Evolutionary conservation across 2,888 invertebrate species (phyloP), one percentile per base, ranked within the genome.

Genomic region (Galeopsomyia nigrocyanea): DNA sequence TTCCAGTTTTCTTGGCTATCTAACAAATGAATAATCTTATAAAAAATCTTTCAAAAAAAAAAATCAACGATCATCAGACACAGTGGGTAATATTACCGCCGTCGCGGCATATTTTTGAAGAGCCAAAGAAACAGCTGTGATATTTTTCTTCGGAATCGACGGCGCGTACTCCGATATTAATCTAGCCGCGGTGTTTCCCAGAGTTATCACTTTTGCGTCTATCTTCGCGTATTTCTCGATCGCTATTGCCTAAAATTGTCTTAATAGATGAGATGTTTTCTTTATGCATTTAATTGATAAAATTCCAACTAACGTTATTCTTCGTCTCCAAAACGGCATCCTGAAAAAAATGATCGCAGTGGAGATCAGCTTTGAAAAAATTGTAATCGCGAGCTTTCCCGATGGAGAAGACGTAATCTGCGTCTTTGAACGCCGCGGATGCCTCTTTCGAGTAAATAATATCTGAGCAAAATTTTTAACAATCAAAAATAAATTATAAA

Each of bases 371-470:
- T 1, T 68, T 16, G 0, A 21, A 16, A 47, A 79, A 80, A n/a
- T 74, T 70, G 51, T 80, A 79, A 31, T 77, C 80, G 22, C 78
- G 74, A 1, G 78, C 75, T 22, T 55, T 68, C 1, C 79, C 80
- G 14, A 80, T 74, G 13, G 71, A 77, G 58, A 80, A 68, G 1
- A 78, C 74, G 9, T 77, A 50, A 21, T 80, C 78, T 0, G 77
- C 79, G 19, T 78, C 68, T n/a, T 71, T 74, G 62, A 79, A 80
- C 16, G 77, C 75, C 0, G 63, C 19, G 3, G 78, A 70, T 0
- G 61, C 58, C 46, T 80, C 73, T 9, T 57, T 26, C 6, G 77
- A 67, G n/a, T 68, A 72, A 16, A 5, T 56, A 1, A 79, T 65
- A 2, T 67, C 79, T 79, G 14, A 1, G 39, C 21, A 56, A 21